Evolutionary conservation across 1,140 invertebrate species (phyloP).

Genomic region (Delia radicum): DNA sequence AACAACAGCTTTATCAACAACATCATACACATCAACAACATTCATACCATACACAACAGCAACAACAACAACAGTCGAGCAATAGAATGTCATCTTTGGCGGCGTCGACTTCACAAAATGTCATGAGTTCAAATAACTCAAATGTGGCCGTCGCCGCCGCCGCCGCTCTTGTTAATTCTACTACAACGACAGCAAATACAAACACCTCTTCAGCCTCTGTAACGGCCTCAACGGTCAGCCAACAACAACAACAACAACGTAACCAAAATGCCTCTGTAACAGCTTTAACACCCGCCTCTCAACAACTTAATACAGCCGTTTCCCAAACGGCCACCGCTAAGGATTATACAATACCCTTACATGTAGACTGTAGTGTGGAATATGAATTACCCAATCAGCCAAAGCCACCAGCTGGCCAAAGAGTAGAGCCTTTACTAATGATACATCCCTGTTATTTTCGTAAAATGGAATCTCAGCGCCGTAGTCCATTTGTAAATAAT

Average conservation of each 20-base stretch:
- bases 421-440: conserved; percentile 76
- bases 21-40: conserved; percentile 40
- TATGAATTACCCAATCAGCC: conserved; percentile 80
- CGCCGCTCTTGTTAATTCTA: conserved; percentile 8
- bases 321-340: conserved; percentile 54
- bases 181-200: conserved; percentile 15
- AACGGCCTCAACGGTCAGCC: neutral
- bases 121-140: conserved; percentile 5
- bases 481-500: conserved; percentile 75
- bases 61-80: conserved; percentile 25
- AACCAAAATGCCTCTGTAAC: conserved; percentile 2
- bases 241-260: conserved; percentile 25
- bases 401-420: conserved; percentile 74
- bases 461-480: conserved; percentile 73
- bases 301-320: neutral
- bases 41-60: conserved; percentile 31
- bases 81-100: conserved; percentile 24
- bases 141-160: conserved; percentile 1
- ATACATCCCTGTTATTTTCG: conserved; percentile 84
- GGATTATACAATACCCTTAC: conserved; percentile 76
- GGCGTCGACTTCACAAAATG: conserved; percentile 23
- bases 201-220: conserved; percentile 12
- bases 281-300: conserved; percentile 22
- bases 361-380: conserved; percentile 82
- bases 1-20: conserved; percentile 36